A percentile compares a stretch with the other conserved stretches of the same genome.
phyloP scores from a whole-genome alignment of 2,797 vertebrate species.

The Vultur gryphus region DNA sequence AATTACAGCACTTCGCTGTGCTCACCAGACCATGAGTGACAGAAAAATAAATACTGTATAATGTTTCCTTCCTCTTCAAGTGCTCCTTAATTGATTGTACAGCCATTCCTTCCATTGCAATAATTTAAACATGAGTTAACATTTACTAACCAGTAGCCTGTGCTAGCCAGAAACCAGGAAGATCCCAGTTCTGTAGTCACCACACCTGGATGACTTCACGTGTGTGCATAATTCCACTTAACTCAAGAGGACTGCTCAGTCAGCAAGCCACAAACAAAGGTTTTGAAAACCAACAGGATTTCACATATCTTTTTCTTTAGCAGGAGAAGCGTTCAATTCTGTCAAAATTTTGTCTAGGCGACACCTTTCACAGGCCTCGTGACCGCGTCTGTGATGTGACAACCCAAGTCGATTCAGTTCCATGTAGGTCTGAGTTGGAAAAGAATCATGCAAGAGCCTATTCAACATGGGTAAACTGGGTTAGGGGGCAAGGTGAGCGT shows the following conservation, averaged over 20 bases:
- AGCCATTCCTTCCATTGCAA: background rate
- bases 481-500: background rate
- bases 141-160: background rate
- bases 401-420: background rate
- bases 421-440: background rate
- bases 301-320: background rate
- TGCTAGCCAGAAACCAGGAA: background rate
- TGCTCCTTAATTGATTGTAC: background rate
- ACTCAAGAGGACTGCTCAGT: background rate
- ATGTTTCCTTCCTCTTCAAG: background rate
- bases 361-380: rapidly evolving
- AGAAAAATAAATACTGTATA: background rate
- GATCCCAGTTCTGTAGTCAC: background rate
- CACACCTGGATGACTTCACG: background rate
- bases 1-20: background rate
- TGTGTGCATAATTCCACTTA: background rate
- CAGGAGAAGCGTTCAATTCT: background rate
- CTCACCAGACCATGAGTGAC: background rate
- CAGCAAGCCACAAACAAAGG: background rate
- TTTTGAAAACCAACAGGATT: background rate
- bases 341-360: background rate
- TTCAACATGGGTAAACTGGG: background rate
- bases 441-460: background rate
- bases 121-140: background rate
- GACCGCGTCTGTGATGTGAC: background rate